Conservation (phyloP, 2,113 vertebrate genomes). For the Dryoscopus gambensis region DNA sequence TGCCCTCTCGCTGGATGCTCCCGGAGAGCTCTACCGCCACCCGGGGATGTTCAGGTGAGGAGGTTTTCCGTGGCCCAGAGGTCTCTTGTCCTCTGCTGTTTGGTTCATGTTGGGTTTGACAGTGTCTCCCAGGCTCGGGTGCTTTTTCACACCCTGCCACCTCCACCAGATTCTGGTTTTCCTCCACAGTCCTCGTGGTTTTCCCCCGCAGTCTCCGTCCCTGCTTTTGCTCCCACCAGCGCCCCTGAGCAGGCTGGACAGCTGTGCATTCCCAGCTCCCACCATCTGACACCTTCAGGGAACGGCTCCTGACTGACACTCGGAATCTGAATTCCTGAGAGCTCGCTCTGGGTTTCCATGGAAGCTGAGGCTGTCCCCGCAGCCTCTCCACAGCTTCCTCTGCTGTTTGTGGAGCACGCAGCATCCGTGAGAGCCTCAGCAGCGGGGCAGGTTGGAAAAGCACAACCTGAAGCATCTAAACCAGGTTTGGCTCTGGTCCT, state of each 20-base stretch:
- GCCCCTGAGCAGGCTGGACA: not conserved
- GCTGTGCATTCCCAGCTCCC: not conserved
- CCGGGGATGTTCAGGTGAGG: rapidly evolving
- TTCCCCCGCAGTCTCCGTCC: not conserved
- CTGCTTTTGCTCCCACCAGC: not conserved
- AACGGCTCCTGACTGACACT: not conserved
- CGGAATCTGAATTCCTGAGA: rapidly evolving
- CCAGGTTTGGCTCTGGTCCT: not conserved
- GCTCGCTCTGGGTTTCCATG: not conserved
- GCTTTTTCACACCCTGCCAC: not conserved
- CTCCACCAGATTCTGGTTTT: not conserved
- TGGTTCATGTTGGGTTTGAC: not conserved
- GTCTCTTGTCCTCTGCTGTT: not conserved
- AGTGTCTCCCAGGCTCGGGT: rapidly evolving
- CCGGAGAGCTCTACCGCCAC: not conserved
- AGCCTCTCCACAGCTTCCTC: not conserved
- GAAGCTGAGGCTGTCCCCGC: not conserved
- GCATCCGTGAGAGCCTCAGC: not conserved
- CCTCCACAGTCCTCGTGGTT: not conserved
- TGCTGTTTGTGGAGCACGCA: rapidly evolving
- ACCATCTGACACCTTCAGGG: not conserved
- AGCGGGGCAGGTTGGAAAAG: rapidly evolving
- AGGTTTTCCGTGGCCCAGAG: not conserved
- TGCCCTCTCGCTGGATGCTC: not conserved
- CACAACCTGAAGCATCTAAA: rapidly evolving